These are phyloP conservation scores for Reticulitermes lucifugus DNA, from an alignment of 2,888 invertebrate genomes.

Conservation along the genomic window DNA sequence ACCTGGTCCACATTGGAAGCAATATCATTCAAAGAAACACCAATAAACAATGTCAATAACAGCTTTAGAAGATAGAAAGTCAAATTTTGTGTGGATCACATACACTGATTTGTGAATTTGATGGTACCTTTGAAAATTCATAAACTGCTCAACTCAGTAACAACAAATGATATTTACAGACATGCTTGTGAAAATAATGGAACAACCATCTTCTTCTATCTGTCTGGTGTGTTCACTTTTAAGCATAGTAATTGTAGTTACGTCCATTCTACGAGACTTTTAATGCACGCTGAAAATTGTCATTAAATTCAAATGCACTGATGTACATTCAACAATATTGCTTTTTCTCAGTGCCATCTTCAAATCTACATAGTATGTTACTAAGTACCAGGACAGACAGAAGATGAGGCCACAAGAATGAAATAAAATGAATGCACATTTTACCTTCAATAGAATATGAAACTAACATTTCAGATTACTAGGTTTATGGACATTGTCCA, in stretches of 20 bases:
- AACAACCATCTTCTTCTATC: no score
- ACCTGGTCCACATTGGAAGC: conserved; percentile 48
- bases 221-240: no score
- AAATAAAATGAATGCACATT: neutral
- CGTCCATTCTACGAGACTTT: no score
- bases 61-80: conserved; percentile 35
- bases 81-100: conserved; percentile 24
- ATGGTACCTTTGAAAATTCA: conserved; percentile 34
- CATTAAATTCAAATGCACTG: neutral
- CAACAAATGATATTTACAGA: neutral
- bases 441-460: neutral
- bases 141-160: neutral
- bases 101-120: conserved; percentile 18
- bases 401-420: neutral
- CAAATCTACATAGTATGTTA: neutral
- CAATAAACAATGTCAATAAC: conserved; percentile 36
- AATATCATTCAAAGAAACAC: conserved; percentile 29
- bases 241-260: no score
- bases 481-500: no score
- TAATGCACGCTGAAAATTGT: neutral
- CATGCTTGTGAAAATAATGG: neutral
- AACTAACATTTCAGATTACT: no score
- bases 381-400: neutral
- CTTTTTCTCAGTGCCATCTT: no score
- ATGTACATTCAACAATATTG: neutral